Percentiles rank a stretch among this genome's conserved stretches.
These are phyloP conservation scores for Diprion similis DNA, from an alignment of 1,140 invertebrate genomes.

Conservation along the genomic window DNA sequence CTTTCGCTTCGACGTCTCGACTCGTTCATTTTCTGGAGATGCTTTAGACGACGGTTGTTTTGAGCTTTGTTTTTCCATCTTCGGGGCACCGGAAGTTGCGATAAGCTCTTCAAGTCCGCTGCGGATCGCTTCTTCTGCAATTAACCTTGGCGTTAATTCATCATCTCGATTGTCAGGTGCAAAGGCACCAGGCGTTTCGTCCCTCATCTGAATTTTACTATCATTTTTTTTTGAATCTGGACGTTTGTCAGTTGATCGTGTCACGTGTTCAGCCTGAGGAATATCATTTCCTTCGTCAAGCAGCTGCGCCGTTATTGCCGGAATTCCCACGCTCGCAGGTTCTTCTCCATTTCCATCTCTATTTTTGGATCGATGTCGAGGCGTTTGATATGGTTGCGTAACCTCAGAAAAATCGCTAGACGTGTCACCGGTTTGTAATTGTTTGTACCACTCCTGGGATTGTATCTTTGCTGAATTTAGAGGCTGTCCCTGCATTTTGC, in stretches of 20 bases:
- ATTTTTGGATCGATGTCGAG: conserved; percentile 37
- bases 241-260: not conserved
- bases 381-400: conserved; percentile 47
- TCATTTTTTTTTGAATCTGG: not conserved
- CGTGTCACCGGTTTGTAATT: conserved; percentile 52
- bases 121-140: not conserved
- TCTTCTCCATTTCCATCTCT: not conserved
- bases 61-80: not conserved
- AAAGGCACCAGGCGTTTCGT: no score
- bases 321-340: conserved; percentile 27
- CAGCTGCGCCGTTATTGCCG: conserved; percentile 41
- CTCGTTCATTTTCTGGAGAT: not conserved
- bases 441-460: conserved; percentile 38
- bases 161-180: not conserved
- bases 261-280: not conserved
- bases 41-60: not conserved
- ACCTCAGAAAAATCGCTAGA: conserved; percentile 54
- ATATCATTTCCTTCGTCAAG: conserved; percentile 43
- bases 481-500: conserved; percentile 15
- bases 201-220: no score
- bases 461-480: conserved; percentile 12
- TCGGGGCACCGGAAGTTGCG: not conserved
- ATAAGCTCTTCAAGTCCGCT: not conserved
- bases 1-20: not conserved
- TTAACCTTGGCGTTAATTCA: not conserved